These are phyloP conservation scores for Napeogenes inachia DNA, from an alignment of 2,888 invertebrate species.

Conservation along the genomic window DNA sequence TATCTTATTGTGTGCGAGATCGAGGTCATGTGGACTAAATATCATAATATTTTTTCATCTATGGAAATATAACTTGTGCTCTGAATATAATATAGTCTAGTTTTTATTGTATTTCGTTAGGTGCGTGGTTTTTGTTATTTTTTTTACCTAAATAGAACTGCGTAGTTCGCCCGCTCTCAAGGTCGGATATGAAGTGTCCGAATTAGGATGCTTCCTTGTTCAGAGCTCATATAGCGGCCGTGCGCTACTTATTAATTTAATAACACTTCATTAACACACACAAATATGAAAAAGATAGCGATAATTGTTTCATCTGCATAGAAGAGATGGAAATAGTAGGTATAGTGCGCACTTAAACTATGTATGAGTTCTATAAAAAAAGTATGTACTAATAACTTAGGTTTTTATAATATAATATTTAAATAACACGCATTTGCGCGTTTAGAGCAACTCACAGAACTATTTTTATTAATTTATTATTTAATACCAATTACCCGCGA, in stretches of 20 bases:
- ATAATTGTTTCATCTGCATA: not conserved
- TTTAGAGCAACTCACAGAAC: too few relatives aligned
- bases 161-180: conserved; percentile 41
- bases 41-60: not conserved
- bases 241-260: conserved; percentile 11
- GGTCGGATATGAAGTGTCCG: conserved; percentile 33
- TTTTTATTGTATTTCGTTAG: not conserved
- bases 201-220: conserved; percentile 33
- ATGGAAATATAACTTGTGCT: too few relatives aligned
- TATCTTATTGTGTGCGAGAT: not conserved
- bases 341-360: too few relatives aligned
- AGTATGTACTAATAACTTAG: too few relatives aligned
- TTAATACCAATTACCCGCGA: too few relatives aligned
- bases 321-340: too few relatives aligned
- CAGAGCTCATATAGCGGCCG: conserved; percentile 16
- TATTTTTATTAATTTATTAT: too few relatives aligned
- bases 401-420: too few relatives aligned
- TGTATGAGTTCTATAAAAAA: too few relatives aligned
- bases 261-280: not conserved
- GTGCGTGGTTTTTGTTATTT: conserved; percentile 12
- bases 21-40: not conserved
- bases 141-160: conserved; percentile 27
- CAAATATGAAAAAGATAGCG: not conserved
- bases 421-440: too few relatives aligned
- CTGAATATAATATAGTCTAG: not conserved